A percentile compares a stretch with the other conserved stretches of the same genome.
Conservation (phyloP, 2,113 vertebrate genomes). For the Baryphthengus martii region DNA sequence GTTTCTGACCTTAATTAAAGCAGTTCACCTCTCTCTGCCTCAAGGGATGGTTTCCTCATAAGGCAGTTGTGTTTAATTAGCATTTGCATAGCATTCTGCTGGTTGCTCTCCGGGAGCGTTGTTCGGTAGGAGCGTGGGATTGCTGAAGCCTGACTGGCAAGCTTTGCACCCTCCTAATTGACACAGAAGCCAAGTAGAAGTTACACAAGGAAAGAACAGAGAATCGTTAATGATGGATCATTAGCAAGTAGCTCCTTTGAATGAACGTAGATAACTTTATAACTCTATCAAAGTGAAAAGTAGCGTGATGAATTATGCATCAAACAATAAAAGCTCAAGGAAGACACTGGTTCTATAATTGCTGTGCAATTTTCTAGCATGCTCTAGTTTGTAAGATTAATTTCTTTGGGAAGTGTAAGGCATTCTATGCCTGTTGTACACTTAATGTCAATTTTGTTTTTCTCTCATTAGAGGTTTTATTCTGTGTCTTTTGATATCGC, state of each 20-base stretch:
- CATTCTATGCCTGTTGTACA: conserved; percentile 21
- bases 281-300: conserved; percentile 63
- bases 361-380: conserved; percentile 43
- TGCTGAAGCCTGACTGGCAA: conserved; percentile 68
- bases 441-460: background rate
- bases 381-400: conserved; percentile 55
- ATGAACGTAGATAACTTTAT: conserved; percentile 68
- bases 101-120: conserved; percentile 51
- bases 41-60: conserved; percentile 61
- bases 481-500: background rate
- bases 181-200: conserved; percentile 63
- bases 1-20: conserved; percentile 63
- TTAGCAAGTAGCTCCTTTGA: conserved; percentile 62
- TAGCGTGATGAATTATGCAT: conserved; percentile 56
- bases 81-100: conserved; percentile 66
- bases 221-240: conserved; percentile 64
- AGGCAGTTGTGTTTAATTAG: conserved; percentile 68
- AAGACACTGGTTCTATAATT: conserved; percentile 58
- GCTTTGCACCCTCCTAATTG: conserved; percentile 59
- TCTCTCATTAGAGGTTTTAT: conserved; percentile 10
- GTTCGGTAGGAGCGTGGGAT: conserved; percentile 57
- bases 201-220: conserved; percentile 66
- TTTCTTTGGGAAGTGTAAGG: conserved; percentile 39
- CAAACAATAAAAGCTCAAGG: conserved; percentile 50
- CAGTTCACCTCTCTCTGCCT: conserved; percentile 62